Conservation (phyloP, 2,888 invertebrate species). For the Acanthoscelides obtectus region DNA sequence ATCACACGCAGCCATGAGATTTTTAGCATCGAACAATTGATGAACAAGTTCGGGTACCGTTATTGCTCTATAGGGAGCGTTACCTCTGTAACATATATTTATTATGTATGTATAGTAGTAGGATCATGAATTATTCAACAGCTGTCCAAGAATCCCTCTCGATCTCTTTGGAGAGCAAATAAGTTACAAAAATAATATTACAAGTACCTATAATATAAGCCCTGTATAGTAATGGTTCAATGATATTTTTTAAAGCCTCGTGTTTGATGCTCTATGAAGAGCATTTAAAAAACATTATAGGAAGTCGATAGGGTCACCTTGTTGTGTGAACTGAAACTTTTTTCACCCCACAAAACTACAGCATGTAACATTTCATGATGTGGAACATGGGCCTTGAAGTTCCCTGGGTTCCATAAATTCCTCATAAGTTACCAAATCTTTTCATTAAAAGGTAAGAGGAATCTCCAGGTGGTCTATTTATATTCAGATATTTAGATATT, state of each 20-base stretch:
- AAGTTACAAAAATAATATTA: too few relatives aligned
- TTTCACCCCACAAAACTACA: constrained; percentile 93
- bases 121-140: too few relatives aligned
- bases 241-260: too few relatives aligned
- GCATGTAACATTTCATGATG: constrained; percentile 99
- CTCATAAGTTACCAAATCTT: constrained; percentile 89
- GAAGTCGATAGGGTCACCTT: constrained; percentile 98
- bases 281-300: constrained; percentile 98
- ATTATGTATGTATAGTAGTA: too few relatives aligned
- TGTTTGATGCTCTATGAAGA: constrained; percentile 89
- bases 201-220: too few relatives aligned
- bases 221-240: too few relatives aligned
- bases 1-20: constrained; percentile 88
- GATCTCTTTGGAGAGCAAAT: too few relatives aligned
- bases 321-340: constrained; percentile 98
- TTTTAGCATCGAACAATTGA: constrained; percentile 79
- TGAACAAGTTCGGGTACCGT: constrained; percentile 75
- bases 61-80: constrained; percentile 66
- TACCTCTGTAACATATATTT: constrained; percentile 33
- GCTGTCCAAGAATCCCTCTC: too few relatives aligned
- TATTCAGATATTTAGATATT: constrained; percentile 85
- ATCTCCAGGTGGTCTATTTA: constrained; percentile 93
- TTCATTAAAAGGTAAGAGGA: constrained; percentile 88
- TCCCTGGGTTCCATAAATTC: constrained; percentile 98
- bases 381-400: constrained; percentile 98